Percentiles rank a stretch among this genome's conserved stretches.
These are phyloP conservation scores for Choloepus hoffmanni DNA, from an alignment of 2,113 vertebrate species.

Conservation along the genomic window DNA sequence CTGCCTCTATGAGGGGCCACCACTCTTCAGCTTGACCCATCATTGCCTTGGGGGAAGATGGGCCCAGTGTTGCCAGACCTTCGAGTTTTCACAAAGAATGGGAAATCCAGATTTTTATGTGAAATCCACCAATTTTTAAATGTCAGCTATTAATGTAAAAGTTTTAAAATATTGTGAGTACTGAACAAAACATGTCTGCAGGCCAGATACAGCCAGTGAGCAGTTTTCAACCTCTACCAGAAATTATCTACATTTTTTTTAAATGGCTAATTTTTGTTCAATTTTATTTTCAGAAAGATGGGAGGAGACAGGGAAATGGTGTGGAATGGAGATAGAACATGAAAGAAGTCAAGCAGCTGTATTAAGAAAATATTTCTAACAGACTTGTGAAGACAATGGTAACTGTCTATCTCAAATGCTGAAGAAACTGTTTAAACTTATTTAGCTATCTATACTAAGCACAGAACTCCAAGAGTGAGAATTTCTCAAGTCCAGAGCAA, in stretches of 20 bases:
- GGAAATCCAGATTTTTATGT: not conserved
- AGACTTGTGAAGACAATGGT: not conserved
- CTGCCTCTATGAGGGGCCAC: fast-evolving
- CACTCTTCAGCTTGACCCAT: not conserved
- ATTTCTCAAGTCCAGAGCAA: not conserved
- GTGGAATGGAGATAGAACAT: not conserved
- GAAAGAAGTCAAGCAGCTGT: not conserved
- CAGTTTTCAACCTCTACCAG: not conserved
- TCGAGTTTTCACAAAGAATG: not conserved
- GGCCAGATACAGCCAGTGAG: not conserved
- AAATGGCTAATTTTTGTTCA: not conserved
- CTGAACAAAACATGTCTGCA: not conserved
- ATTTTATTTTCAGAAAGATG: conserved; percentile 36
- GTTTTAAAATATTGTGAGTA: not conserved
- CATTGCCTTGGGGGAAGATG: fast-evolving
- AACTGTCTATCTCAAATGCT: not conserved
- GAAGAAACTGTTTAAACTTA: conserved; percentile 12
- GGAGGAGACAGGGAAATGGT: not conserved
- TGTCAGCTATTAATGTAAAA: not conserved
- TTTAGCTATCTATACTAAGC: not conserved
- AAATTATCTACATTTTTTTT: not conserved
- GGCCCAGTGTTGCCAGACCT: not conserved
- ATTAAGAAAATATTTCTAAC: conserved; percentile 16
- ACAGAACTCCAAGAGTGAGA: not conserved
- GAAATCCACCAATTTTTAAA: not conserved